Percentiles rank a stretch among this genome's conserved stretches.
phyloP scores from a whole-genome alignment of 2,888 invertebrate species.

The Drosophila robusta region DNA sequence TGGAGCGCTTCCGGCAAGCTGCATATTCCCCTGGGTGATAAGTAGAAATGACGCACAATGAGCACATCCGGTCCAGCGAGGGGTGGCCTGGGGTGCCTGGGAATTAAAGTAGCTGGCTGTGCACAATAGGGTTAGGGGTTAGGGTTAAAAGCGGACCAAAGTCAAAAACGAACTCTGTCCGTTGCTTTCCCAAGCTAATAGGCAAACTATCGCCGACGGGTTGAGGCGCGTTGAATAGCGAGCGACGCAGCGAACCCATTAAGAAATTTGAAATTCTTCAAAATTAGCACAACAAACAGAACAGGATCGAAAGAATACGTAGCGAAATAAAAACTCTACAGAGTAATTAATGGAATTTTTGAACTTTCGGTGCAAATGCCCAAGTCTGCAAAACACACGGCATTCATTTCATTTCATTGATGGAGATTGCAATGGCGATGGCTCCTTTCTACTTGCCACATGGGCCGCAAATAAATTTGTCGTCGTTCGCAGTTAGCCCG shows the following conservation, averaged over 20 bases:
- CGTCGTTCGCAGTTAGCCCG: slow-evolving; percentile 63
- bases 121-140: slow-evolving; percentile 9
- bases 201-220: slow-evolving; percentile 33
- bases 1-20: slow-evolving; percentile 58
- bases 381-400: slow-evolving; percentile 41
- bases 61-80: slow-evolving; percentile 61
- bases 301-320: slow-evolving; percentile 7
- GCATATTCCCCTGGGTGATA: slow-evolving; percentile 62
- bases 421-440: slow-evolving; percentile 35
- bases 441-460: slow-evolving; percentile 35
- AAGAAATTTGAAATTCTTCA: slow-evolving; percentile 68
- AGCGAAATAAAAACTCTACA: slow-evolving; percentile 19
- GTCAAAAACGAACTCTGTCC: slow-evolving; percentile 12
- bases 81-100: slow-evolving; percentile 20
- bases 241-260: slow-evolving; percentile 48
- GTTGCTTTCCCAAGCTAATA: slow-evolving; percentile 38
- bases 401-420: slow-evolving; percentile 65
- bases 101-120: slow-evolving; percentile 6
- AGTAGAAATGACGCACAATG: slow-evolving; percentile 70
- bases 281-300: slow-evolving; percentile 56
- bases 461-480: slow-evolving; percentile 72
- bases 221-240: slow-evolving; percentile 11
- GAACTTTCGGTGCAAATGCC: slow-evolving; percentile 69
- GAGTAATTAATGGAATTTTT: slow-evolving; percentile 75
- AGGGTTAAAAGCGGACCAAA: slow-evolving; percentile 20